Evolutionary conservation across 2,888 invertebrate genomes (phyloP), one percentile per base, ranked within the genome.

Genomic region (Alentia gelatinosa): DNA sequence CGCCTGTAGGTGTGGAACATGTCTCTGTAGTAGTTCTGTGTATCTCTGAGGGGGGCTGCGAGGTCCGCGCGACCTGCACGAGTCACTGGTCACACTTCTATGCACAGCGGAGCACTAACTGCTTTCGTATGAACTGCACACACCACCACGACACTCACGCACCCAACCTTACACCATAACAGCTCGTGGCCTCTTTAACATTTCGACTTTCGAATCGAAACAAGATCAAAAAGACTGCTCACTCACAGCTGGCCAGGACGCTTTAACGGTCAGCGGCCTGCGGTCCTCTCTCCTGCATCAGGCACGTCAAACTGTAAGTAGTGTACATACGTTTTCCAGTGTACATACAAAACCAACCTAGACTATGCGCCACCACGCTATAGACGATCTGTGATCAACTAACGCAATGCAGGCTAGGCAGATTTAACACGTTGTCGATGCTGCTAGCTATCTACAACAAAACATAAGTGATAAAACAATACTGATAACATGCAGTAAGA

Each of bases 121-220:
- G 86, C 86, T 86, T 86, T 86, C 86, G 47, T 40, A 39, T 26
- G 9, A 39, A 40, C 74, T 74, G 74, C 79, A 79, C 63, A 7
- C 79, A 35, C 79, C 39, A 35, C 79, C 79, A 37, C 79, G 39
- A 79, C 37, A 79, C 79, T n/a, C 79, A 35, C 79, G 79, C 39
- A 79, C 35, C 79, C 79, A 79, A 79, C 79, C 79, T 26, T 33
- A 26, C 26, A 74, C 4, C 47, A 30, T 33, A 74, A 74, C 33
- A 33, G 33, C 19, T 79, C 79, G 37, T 79, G 68, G 68, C 68
- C 79, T 79, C 26, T 5, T 63, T 74, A 74, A 74, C 33, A 79
- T 79, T 79, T 79, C 79, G 79, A 79, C 35, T 79, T 79, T 79
- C 79, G 79, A 79, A 79, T 23, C 79, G 39, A 79, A 79, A 79